Evolutionary conservation across 2,113 vertebrate species (phyloP), one percentile per base, ranked within the genome.

Genomic region (Siniperca chuatsi): DNA sequence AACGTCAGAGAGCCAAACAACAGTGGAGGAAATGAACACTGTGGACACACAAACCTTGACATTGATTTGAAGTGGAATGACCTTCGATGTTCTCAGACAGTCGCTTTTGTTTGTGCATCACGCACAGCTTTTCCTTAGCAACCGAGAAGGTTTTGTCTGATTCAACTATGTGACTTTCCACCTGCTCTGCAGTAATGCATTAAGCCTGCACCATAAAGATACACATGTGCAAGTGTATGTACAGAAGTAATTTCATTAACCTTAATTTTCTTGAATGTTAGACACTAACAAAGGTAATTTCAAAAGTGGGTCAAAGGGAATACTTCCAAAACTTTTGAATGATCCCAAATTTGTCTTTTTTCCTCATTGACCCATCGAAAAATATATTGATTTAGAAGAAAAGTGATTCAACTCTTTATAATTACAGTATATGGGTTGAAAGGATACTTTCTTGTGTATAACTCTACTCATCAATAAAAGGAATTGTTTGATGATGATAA

Each of bases 51-150:
- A 23, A 68, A 68, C 23, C 9, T 1, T 37, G 29, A 0, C 0
- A 15, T 1, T 5, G 1, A 7, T 8, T 0, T 7, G 2, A 57
- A 55, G 55, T 78, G 62, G 75, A 78, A 78, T 15, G 75, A 77
- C 7, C 0, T 0, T 0, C 0, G 0, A 2, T 78, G 75, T 33
- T 21, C 23, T 54, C 0, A 0, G 2, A 4, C 2, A 4, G 21
- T 6, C 35, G 0, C 35, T 37, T 0, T 15, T 48, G 40, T 78
- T 69, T 78, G 76, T 69, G 65, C 4, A 46, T 35, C 65, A 35
- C 54, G 37, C 4, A 21, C 25, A 57, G 10, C 1, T 4, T 35
- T n/a, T 42, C 8, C 33, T 13, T 44, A 65, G 2, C 23, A 80
- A 23, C 33, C 62, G 44, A 61, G 66, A 50, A 55, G 6, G 29